Evolutionary conservation across 2,888 invertebrate genomes (phyloP), one percentile per base, ranked within the genome.

Genomic region (Pheosia tremula): DNA sequence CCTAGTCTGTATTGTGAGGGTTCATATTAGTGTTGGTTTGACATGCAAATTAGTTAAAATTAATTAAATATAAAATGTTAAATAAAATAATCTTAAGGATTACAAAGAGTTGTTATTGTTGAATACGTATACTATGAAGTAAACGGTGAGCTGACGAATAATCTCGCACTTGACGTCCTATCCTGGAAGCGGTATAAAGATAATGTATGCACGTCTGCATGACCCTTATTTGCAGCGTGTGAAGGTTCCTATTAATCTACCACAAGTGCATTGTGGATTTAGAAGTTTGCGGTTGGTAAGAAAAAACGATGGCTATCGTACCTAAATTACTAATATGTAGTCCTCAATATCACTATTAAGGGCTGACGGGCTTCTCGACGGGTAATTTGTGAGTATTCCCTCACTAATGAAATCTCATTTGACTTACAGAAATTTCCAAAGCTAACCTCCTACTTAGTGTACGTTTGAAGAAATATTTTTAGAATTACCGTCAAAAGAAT

Each of bases 391-490:
- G 58, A 57, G 60, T 63, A 53, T 54, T 59, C 57, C 58, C 67
- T 58, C 62, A 47, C 59, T 67, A 74, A 74, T 78, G 65, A 75
- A 79, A 79, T 77, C 68, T 75, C 73, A 74, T 77, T 79, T 76
- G 73, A 71, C 59, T 69, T 68, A 67, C 67, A 74, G 72, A 73
- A 75, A 74, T 69, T 72, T 72, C 69, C 62, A 75, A 77, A 53
- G 56, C 59, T 55, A 66, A 69, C 63, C 63, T 71, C 47, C 11
- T n/a, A 8, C 43, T 43, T 43, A 8, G 9, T 43, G 43, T 43
- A 43, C 9, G 43, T 9, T 43, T 43, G 2, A 43, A 8, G 24
- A 24, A 24, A 24, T 24, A 24, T 24, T 24, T 24, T 24, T 24
- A 24, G 0, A 2, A 1, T 24, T 24, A 1, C 24, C 1, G 24